Conservation (phyloP, 2,888 invertebrate species). For the Idaea biselata region DNA sequence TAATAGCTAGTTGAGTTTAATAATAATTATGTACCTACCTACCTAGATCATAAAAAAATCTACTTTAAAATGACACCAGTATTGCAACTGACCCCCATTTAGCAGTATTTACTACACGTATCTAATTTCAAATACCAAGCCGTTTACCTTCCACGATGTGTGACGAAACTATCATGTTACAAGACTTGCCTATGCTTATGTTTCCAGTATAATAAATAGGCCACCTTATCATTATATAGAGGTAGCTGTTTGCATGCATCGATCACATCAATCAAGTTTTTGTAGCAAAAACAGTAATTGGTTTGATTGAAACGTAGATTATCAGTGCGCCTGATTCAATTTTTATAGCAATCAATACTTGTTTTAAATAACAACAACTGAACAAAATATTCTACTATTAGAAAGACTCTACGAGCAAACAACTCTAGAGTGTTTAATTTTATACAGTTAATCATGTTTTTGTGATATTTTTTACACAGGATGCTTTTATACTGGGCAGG, state of each 20-base stretch:
- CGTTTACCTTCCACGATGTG: slow-evolving; percentile 46
- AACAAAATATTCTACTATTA: no score
- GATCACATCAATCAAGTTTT: not conserved
- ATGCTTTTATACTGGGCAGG: no score
- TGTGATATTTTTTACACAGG: no score
- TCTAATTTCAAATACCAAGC: slow-evolving; percentile 30
- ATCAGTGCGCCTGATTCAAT: not conserved
- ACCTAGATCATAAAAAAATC: no score
- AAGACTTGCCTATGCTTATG: slow-evolving; percentile 3
- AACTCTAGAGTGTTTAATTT: no score
- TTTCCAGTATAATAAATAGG: not conserved
- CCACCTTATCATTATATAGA: not conserved
- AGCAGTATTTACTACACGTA: not conserved
- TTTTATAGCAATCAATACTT: not conserved
- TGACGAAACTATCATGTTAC: slow-evolving; percentile 43
- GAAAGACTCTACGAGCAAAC: no score
- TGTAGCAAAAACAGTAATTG: not conserved
- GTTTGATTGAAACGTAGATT: not conserved
- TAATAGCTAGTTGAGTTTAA: no score
- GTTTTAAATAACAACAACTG: not conserved
- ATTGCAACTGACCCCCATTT: no score
- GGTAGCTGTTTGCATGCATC: slow-evolving; percentile 9
- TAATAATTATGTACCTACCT: no score
- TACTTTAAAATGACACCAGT: no score
- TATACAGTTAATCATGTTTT: no score